Percentiles rank a stretch among this genome's conserved stretches.
Evolutionary conservation across 2,888 invertebrate genomes (phyloP).

Genomic region (Aspidiotus rigidus): DNA sequence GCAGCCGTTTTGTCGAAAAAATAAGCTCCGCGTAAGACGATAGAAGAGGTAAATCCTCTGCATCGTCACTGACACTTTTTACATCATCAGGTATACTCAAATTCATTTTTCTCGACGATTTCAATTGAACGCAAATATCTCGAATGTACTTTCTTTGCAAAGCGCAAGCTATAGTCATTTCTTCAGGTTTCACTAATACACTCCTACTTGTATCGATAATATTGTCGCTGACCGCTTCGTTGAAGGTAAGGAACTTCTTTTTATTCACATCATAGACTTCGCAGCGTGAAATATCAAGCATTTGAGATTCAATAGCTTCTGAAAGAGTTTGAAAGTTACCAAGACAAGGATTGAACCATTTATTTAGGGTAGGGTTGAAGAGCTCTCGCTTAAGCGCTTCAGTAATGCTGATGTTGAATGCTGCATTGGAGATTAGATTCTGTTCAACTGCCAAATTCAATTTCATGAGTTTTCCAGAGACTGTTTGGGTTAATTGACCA

Average conservation of each 20-base stretch:
- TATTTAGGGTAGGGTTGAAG: slow-evolving; percentile 62
- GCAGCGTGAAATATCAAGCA: slow-evolving; percentile 62
- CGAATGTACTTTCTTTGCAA: slow-evolving; percentile 66
- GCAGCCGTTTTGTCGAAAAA: not conserved
- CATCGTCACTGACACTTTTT: not conserved
- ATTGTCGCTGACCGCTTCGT: slow-evolving; percentile 54
- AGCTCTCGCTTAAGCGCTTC: slow-evolving; percentile 68
- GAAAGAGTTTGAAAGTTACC: slow-evolving; percentile 63
- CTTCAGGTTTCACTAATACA: slow-evolving; percentile 55
- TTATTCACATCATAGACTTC: slow-evolving; percentile 61
- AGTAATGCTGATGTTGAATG: slow-evolving; percentile 59
- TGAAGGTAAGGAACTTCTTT: slow-evolving; percentile 49
- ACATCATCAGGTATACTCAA: not conserved
- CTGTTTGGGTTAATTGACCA: slow-evolving; percentile 40
- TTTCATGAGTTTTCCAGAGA: slow-evolving; percentile 40
- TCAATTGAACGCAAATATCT: not conserved
- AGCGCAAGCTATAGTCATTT: slow-evolving; percentile 65
- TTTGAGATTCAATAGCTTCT: slow-evolving; percentile 61
- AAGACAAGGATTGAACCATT: slow-evolving; percentile 66
- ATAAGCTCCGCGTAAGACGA: not conserved
- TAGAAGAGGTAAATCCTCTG: not conserved
- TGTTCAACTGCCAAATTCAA: slow-evolving; percentile 54
- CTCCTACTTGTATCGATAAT: slow-evolving; percentile 63
- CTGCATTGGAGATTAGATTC: slow-evolving; percentile 61
- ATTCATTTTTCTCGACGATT: slow-evolving; percentile 51